Evolutionary conservation across 2,113 vertebrate species (phyloP), one percentile per base, ranked within the genome.

Genomic region (Urocolius indicus): DNA sequence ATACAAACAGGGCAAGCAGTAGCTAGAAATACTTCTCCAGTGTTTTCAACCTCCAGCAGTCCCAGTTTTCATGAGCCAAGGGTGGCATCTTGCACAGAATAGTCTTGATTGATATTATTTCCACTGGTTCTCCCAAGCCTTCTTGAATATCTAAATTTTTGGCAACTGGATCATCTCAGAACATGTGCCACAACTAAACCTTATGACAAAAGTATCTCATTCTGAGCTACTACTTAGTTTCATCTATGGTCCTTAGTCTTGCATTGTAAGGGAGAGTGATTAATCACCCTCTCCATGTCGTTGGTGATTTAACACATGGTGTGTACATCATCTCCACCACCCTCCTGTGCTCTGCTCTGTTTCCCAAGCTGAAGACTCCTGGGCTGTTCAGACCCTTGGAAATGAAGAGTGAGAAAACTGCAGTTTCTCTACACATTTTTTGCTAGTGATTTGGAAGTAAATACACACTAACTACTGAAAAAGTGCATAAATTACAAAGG

Each of bases 21-120:
- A 80, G 67, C 79, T 95, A n/a, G 49, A 71, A 90, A 48, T 38
- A 81, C 41, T 74, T 58, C 75, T 74, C 87, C 81, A 81, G 52
- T 63, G 32, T 18, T 81, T 77, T 76, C 67, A 49, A 72, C 49
- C 63, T 86, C 45, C 45, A 77, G 51, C n/a, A 71, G 34, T 54
- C 74, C 27, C 30, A 49, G 36, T 89, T 80, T 80, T 69, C 46
- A 9, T 34, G 58, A 86, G 41, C 43, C 59, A 74, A 32, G 55
- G 36, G 16, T 32, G 16, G 26, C 24, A 27, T 61, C 48, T 72
- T 67, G 12, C 24, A 41, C 1, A 0, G 20, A 80, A 54, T 8
- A 80, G 2, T 29, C 34, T 71, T 21, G 24, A n/a, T 43, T 30
- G 27, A 12, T 80, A 54, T 71, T 84, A 78, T 22, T 77, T 71